Evolutionary conservation across 2,113 vertebrate genomes (phyloP).

Genomic region (Lycaon pictus): DNA sequence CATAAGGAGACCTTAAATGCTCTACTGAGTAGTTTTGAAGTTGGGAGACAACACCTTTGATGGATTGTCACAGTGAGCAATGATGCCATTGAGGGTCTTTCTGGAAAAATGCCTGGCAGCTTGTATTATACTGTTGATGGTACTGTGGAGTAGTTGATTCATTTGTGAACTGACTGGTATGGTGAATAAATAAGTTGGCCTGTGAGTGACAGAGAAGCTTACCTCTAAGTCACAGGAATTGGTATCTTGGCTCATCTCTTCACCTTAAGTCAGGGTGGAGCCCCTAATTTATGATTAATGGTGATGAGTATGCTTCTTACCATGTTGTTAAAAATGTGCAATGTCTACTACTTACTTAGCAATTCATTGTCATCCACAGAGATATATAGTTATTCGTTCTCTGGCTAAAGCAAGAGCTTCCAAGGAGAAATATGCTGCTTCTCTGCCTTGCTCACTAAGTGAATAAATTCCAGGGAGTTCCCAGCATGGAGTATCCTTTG

Average conservation of each 20-base stretch:
- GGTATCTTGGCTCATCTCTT: neutral
- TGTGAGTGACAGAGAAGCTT: neutral
- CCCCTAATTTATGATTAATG: neutral
- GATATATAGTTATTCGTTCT: neutral
- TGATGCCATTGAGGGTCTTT: neutral
- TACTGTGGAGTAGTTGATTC: neutral
- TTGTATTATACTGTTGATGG: neutral
- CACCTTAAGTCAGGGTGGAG: neutral
- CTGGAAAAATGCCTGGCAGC: constrained; percentile 1
- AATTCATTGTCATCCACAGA: neutral
- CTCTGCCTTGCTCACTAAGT: neutral
- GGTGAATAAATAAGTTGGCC: neutral
- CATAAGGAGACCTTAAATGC: constrained; percentile 8
- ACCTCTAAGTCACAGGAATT: neutral
- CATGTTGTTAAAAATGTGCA: neutral
- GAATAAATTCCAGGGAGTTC: neutral
- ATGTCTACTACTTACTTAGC: neutral
- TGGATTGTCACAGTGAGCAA: neutral
- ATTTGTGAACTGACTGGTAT: neutral
- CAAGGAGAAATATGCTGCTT: neutral
- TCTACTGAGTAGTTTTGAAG: constrained; percentile 47
- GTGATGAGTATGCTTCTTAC: neutral
- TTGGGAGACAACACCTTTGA: constrained; percentile 16
- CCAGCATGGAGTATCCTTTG: neutral
- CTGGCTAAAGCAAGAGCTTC: neutral